Percentiles rank a stretch among this genome's conserved stretches.
These are phyloP conservation scores for Steinernema feltiae DNA, from an alignment of 1,140 invertebrate species.

Conservation along the genomic window DNA sequence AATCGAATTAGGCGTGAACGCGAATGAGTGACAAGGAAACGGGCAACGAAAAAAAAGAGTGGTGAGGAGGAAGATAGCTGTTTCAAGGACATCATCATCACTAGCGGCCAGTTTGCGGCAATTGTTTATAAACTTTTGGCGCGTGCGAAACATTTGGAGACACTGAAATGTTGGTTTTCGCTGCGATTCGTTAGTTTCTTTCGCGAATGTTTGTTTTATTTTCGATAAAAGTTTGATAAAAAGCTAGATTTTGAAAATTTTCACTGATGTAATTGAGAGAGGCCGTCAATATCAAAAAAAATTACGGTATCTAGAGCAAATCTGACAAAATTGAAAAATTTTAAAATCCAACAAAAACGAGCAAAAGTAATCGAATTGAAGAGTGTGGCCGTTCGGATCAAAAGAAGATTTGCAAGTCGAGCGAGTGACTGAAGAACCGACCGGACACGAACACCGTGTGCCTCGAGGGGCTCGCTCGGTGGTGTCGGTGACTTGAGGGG, in stretches of 20 bases:
- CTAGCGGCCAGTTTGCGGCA: not conserved
- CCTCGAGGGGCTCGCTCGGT: not conserved
- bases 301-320: no score
- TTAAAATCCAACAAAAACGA: no score
- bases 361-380: no score
- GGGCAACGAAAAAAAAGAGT: not conserved
- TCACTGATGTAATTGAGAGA: no score
- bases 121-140: slow-evolving; percentile 1
- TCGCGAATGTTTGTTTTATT: no score
- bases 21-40: not conserved
- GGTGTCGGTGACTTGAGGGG: not conserved
- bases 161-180: no score
- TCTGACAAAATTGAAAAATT: no score
- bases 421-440: not conserved
- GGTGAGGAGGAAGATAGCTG: not conserved
- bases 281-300: no score
- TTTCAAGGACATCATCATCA: slow-evolving; percentile 7
- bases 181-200: not conserved
- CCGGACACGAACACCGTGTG: not conserved
- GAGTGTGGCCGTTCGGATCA: no score
- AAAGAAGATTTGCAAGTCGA: not conserved
- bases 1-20: slow-evolving; percentile 13
- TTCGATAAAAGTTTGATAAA: no score
- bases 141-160: not conserved
- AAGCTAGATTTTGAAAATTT: no score